These are phyloP conservation scores for Poecilus cupreus DNA, from an alignment of 2,888 invertebrate species.

Conservation along the genomic window DNA sequence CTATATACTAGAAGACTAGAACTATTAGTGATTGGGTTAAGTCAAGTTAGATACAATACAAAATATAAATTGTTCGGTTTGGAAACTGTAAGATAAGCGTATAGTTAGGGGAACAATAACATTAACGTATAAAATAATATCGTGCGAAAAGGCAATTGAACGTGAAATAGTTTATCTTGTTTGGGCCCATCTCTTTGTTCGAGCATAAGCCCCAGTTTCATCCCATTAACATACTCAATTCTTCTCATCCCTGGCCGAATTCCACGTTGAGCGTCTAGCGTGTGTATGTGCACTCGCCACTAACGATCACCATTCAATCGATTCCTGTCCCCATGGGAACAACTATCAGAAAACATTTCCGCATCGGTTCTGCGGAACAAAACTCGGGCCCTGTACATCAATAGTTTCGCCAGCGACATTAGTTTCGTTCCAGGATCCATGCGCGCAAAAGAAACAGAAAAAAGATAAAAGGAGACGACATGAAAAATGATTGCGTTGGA, in stretches of 20 bases:
- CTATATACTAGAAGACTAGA: no score
- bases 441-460: conserved; percentile 11
- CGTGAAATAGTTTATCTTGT: background rate
- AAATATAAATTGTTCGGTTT: background rate
- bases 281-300: background rate
- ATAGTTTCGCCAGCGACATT: conserved; percentile 32
- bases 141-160: background rate
- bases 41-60: background rate
- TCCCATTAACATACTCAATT: background rate
- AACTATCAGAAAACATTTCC: conserved; percentile 41
- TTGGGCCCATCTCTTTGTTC: background rate
- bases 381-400: conserved; percentile 21
- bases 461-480: conserved; percentile 35
- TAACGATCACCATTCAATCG: conserved; percentile 25
- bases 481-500: conserved; percentile 31
- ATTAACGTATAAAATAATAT: background rate
- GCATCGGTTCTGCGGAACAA: conserved; percentile 30
- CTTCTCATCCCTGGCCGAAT: background rate
- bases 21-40: no score
- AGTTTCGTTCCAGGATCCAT: background rate
- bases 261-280: background rate
- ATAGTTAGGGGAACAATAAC: background rate
- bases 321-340: conserved; percentile 15
- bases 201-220: background rate
- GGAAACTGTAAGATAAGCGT: background rate